These are phyloP conservation scores for Choloepus didactylus DNA, from an alignment of 2,797 vertebrate species.

Conservation along the genomic window DNA sequence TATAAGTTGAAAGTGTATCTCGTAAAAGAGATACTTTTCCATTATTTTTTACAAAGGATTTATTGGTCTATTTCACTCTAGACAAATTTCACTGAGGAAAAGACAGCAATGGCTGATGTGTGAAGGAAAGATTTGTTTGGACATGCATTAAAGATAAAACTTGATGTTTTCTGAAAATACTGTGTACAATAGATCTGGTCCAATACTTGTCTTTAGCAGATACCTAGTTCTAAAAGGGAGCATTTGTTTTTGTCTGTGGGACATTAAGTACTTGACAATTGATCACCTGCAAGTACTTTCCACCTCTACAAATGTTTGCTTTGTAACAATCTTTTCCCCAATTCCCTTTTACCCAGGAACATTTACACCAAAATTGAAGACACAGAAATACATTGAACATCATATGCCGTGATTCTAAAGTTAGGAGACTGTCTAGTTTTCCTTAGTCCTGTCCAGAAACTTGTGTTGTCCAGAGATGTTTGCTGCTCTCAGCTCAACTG, in stretches of 20 bases:
- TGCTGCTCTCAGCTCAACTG: neutral
- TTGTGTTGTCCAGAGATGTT: neutral
- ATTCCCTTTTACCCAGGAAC: neutral
- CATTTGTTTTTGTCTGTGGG: constrained; percentile 15
- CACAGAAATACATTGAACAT: neutral
- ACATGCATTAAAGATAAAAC: neutral
- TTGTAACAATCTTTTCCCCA: neutral
- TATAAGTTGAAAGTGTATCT: neutral
- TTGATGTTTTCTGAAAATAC: constrained; percentile 62
- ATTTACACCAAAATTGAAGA: neutral
- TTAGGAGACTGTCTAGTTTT: neutral
- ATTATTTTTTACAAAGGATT: constrained; percentile 59
- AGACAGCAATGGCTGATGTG: neutral
- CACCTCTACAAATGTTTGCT: neutral
- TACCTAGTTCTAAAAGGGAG: constrained; percentile 38
- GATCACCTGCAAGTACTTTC: neutral
- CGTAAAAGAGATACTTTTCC: constrained; percentile 46
- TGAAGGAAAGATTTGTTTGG: constrained; percentile 47
- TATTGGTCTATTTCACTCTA: constrained; percentile 43
- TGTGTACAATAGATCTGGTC: neutral
- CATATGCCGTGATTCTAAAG: neutral
- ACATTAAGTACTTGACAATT: constrained; percentile 47
- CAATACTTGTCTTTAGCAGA: constrained; percentile 28
- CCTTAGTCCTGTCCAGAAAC: neutral
- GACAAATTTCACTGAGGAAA: constrained; percentile 61